Conservation (phyloP, 2,888 invertebrate species). For the Hedya salicella region DNA sequence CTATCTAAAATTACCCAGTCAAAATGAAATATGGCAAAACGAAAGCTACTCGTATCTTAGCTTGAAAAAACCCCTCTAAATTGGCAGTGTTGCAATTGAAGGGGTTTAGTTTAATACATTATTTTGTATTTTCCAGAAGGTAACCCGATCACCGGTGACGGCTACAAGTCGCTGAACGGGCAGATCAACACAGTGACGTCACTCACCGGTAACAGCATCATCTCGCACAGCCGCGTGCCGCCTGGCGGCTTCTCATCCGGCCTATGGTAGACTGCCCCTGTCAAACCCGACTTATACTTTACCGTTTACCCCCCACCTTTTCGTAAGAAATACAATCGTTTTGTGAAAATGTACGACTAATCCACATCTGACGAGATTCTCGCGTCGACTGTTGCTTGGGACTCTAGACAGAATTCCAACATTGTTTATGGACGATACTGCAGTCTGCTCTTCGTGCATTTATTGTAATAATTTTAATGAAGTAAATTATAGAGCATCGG, state of each 20-base stretch:
- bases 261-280: conserved; percentile 85
- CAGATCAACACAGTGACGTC: conserved; percentile 83
- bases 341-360: conserved; percentile 10
- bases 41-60: no score
- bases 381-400: not conserved
- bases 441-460: conserved; percentile 72
- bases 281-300: conserved; percentile 44
- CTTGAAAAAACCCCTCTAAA: no score
- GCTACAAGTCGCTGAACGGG: conserved; percentile 85
- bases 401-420: conserved; percentile 2
- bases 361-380: not conserved
- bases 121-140: conserved; percentile 75
- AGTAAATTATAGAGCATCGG: conserved; percentile 67
- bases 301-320: conserved; percentile 7
- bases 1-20: no score
- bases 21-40: no score
- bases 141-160: conserved; percentile 85
- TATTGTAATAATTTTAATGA: conserved; percentile 56
- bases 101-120: not conserved
- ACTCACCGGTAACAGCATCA: conserved; percentile 72
- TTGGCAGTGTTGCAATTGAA: not conserved
- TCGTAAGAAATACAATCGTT: conserved; percentile 14
- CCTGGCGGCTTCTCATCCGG: conserved; percentile 89
- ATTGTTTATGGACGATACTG: conserved; percentile 35
- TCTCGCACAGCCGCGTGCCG: conserved; percentile 86